A percentile compares a stretch with the other conserved stretches of the same genome.
Evolutionary conservation across 1,140 invertebrate species (phyloP).

Genomic region (Coboldia fuscipes): DNA sequence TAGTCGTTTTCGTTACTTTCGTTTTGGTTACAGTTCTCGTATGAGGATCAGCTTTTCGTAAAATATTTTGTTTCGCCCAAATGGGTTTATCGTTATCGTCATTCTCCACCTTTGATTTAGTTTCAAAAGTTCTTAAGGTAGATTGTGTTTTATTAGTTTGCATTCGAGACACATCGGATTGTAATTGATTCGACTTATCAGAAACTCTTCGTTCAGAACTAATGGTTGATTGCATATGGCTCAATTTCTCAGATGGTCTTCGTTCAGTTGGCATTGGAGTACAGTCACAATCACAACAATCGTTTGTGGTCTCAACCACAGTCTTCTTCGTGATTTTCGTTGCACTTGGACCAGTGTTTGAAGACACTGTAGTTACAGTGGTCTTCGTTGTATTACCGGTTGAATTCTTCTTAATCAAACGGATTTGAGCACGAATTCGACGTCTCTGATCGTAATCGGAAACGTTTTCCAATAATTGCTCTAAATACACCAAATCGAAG

Average conservation of each 20-base stretch:
- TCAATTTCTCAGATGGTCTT: not conserved
- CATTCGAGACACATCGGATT: no score
- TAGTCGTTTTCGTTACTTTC: conserved; percentile 18
- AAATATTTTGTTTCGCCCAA: conserved; percentile 30
- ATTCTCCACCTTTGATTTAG: not conserved
- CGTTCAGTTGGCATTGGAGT: conserved; percentile 2
- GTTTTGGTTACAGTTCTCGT: conserved; percentile 18
- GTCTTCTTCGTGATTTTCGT: no score
- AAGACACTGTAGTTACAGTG: not conserved
- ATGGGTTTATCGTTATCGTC: conserved; percentile 25
- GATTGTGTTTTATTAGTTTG: no score
- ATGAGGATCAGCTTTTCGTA: conserved; percentile 5
- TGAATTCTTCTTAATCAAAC: conserved; percentile 33
- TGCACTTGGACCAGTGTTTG: no score
- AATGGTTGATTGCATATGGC: no score
- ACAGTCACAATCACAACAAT: conserved; percentile 1
- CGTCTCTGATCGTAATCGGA: conserved; percentile 48
- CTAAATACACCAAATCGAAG: conserved; percentile 39
- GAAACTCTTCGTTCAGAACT: no score
- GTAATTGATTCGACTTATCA: no score
- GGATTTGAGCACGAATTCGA: conserved; percentile 48
- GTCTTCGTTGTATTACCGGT: not conserved
- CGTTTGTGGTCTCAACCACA: not conserved
- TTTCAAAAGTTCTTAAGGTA: no score
- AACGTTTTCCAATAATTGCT: conserved; percentile 48